Evolutionary conservation across 2,888 invertebrate genomes (phyloP), one percentile per base, ranked within the genome.

Genomic region (Monochamus alternatus): DNA sequence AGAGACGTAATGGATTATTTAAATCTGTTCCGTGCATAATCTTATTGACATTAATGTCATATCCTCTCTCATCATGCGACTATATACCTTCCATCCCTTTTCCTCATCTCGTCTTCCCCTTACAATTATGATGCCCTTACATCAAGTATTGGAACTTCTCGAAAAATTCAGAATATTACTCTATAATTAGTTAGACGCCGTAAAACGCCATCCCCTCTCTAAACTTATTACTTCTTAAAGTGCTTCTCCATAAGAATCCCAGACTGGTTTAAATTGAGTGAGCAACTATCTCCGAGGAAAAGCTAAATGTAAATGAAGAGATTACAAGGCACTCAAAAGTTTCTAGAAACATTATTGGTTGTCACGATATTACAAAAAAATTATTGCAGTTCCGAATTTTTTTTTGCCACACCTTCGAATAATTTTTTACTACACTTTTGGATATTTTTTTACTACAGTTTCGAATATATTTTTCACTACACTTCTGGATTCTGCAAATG

Each of bases 111-210:
- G 51, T 65, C 55, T 8, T 14, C 55, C 55, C 14, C 55, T 7
- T 55, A n/a, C 69, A 74, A 76, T 78, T 75, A 76, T 75, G 66
- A 55, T 73, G 52, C 68, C 71, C 70, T 63, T 62, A 70, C 66
- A 51, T 47, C 69, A 73, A 73, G 63, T 63, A 74, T 78, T 69
- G 78, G 44, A 75, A 69, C 72, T 70, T 73, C 74, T 74, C 69
- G 74, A 78, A 75, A 78, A 76, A 78, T 76, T 68, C 68, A 14
- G 67, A 74, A 78, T 78, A 78, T 78, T 74, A 72, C 77, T 77
- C 71, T 71, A 74, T 74, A 74, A 77, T 77, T 76, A 76, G 74
- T 76, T 77, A 68, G 67, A 64, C 74, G 65, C 68, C 77, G 77
- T 58, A 47, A 66, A 70, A 71, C 71, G 69, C 68, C 72, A 59